Evolutionary conservation across 2,797 vertebrate genomes (phyloP), one percentile per base, ranked within the genome.

Genomic region (Liparis tanakae): DNA sequence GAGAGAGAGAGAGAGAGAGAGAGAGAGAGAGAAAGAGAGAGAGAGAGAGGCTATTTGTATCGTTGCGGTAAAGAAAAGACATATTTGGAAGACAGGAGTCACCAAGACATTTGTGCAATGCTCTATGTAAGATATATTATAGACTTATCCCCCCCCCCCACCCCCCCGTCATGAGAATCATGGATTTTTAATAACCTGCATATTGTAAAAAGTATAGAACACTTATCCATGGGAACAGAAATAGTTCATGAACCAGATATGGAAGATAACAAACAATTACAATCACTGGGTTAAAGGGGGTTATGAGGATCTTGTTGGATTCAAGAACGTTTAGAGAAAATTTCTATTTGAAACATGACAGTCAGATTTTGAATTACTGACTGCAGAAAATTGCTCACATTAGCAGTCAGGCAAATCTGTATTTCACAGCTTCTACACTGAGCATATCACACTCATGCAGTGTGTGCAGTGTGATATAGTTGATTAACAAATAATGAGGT

Each of bases 241-340:
- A 44, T 34, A 84, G 80, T 71, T 85, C 33, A 82, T 70, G 67
- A 77, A 62, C 34, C 43, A 20, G 60, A 74, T 80, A n/a, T n/a
- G n/a, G n/a, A n/a, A n/a, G 56, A 77, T 76, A 72, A 73, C 74
- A 85, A 88, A 80, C 53, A 74, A 81, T 80, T 74, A 76, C 39
- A n/a, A n/a, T n/a, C 17, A 0, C 43, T 18, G 58, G 61, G 33
- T 80, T 58, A 57, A 44, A 55, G 70, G 64, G 72, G 43, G 17
- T 58, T n/a, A 22, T 3, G 54, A 75, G 70, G 67, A 81, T 81
- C 6, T 50, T 15, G 72, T 50, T 58, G 41, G 14, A 69, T 18
- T 9, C 14, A 56, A 22, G 14, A 69, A 85, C 56, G 37, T 53
- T 50, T 60, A 30, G 58, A 77, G 79, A 2, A 56, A 50, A 65